phyloP scores from a whole-genome alignment of 2,888 invertebrate species.

The Platycheirus albimanus region DNA sequence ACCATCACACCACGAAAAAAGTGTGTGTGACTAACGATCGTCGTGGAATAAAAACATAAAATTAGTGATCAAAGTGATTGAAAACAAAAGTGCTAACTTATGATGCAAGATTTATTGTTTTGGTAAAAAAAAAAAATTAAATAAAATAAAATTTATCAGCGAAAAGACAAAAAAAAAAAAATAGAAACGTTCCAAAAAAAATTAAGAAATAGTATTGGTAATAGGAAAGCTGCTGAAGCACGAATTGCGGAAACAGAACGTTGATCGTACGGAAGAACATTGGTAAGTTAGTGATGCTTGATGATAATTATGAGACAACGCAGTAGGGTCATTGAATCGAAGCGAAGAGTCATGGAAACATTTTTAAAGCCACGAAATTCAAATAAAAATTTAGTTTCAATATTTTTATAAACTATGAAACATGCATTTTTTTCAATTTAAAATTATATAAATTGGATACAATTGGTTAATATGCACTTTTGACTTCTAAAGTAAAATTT shows the following conservation, averaged over 20 bases:
- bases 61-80: conserved; percentile 51
- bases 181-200: conserved; percentile 33
- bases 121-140: not conserved
- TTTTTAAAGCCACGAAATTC: too few species aligned
- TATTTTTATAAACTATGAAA: too few species aligned
- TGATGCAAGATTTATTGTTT: conserved; percentile 18
- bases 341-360: conserved; percentile 39
- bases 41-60: conserved; percentile 19
- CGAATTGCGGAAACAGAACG: conserved; percentile 52
- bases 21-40: conserved; percentile 18
- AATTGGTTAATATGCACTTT: too few species aligned
- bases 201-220: too few species aligned
- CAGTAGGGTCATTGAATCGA: conserved; percentile 57
- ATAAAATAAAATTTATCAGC: not conserved
- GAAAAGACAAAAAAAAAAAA: conserved; percentile 20
- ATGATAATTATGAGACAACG: not conserved
- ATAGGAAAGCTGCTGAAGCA: conserved; percentile 49
- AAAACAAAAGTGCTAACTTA: conserved; percentile 64
- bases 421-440: too few species aligned
- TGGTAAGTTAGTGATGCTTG: conserved; percentile 36
- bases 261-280: conserved; percentile 25
- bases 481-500: too few species aligned
- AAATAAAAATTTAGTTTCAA: too few species aligned
- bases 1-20: conserved; percentile 21
- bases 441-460: too few species aligned